Base-by-base conservation (phyloP, 2,797 vertebrate genomes). In the Graptemys geographica region DNA sequence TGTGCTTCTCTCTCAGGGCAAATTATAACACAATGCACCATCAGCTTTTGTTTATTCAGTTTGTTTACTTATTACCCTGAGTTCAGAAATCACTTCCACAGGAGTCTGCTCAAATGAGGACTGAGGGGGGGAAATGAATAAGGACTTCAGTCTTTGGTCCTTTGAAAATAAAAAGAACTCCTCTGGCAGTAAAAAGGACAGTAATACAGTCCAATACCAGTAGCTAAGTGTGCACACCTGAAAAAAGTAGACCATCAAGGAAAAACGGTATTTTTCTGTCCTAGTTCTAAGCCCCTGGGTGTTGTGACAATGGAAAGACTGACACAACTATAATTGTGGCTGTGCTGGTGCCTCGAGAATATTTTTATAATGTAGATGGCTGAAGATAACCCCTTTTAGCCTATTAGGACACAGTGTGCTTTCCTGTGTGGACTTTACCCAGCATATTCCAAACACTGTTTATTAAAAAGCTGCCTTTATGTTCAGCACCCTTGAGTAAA, bases 391-490 rank as follows among this genome's bases (percentile, higher is more conserved):
- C 53, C 44, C 5, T 83, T 90, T 95, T 62, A 33, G 83, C 69
- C n/a, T 53, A 2, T 33, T 2, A 41, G 59, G 52, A 11, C 41
- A 84, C 47, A 65, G 25, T 8, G 41, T 8, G 69, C 41, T 95
- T 51, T 10, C 56, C 52, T 28, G 41, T 83, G 83, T 88, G 83
- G 90, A 87, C 86, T 94, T 90, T 82, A 47, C 89, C 92, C 47
- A 28, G 25, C 25, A 76, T 25, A 47, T 27, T 15, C 41, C 72
- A 47, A 5, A 47, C 57, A 81, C 23, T 92, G 56, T 90, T 96
- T 94, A 91, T 76, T 83, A 88, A 89, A 81, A 37, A 57, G 81
- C 49, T 84, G 76, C 6, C 56, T 93, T 92, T 94, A 90, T 91
- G 27, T 79, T 95, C 83, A 76, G 79, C 76, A 55, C 31, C 82